phyloP scores from a whole-genome alignment of 2,113 vertebrate species.

The Daphoenositta chrysoptera region DNA sequence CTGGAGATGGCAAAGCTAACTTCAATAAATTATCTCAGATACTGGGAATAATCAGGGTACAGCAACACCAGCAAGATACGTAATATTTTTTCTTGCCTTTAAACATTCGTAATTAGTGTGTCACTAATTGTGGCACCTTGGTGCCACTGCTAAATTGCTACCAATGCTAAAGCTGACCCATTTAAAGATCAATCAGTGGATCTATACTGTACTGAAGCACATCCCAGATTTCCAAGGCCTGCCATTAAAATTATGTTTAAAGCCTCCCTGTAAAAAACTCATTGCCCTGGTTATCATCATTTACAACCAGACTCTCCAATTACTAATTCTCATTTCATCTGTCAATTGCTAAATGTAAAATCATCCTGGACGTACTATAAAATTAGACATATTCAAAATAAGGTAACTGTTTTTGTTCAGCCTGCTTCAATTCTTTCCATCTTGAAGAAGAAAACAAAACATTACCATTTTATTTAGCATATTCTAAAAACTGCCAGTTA shows the following conservation, averaged over 20 bases:
- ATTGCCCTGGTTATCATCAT: neutral
- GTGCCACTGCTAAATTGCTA: neutral
- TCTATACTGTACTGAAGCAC: neutral
- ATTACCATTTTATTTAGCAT: neutral
- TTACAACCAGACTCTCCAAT: neutral
- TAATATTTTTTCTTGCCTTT: neutral
- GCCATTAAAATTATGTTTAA: neutral
- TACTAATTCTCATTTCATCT: neutral
- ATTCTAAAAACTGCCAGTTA: neutral
- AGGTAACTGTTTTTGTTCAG: neutral
- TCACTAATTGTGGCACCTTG: too few species aligned
- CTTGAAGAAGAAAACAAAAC: neutral
- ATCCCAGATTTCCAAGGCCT: neutral
- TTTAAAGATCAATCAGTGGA: neutral
- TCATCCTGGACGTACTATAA: neutral
- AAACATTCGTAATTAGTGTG: neutral
- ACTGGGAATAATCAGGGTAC: neutral
- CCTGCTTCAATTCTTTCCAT: neutral
- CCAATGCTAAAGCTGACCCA: neutral
- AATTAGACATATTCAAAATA: neutral
- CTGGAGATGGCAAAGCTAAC: neutral
- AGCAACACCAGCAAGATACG: neutral
- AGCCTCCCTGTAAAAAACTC: neutral
- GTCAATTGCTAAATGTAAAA: neutral
- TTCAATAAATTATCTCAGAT: neutral